Base-by-base conservation (phyloP, 2,888 invertebrate species). In the Julus scanicus region DNA sequence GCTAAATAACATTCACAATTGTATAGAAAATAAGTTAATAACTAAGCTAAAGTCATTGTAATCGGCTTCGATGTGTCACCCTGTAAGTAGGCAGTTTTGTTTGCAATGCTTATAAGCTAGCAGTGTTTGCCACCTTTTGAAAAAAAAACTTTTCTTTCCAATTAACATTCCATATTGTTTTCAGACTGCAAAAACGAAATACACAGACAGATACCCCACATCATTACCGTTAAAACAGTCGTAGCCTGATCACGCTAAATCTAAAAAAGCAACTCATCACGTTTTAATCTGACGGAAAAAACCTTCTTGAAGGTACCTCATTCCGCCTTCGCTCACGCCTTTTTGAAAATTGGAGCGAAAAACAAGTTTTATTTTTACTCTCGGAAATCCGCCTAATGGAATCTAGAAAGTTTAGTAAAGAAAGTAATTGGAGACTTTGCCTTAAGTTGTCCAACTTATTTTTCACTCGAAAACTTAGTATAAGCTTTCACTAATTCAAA, bases 281-380 rank as follows among this genome's bases (percentile, higher is more conserved):
- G n/a, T n/a, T 63, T 63, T 63, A 63, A 63, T 63, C 63, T 63
- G n/a, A 20, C n/a, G 63, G 63, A 63, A 63, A n/a, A 20, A 57
- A 63, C 4, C 63, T n/a, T n/a, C 63, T 63, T n/a, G n/a, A 63
- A 63, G 0, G n/a, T 63, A 4, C 63, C 3, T 63, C 63, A 63
- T 17, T n/a, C 4, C 20, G 8, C 63, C 2, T 11, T 63, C 6
- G 63, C 17, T 63, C 63, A 63, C 63, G 63, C 63, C 63, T 63
- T 20, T n/a, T 63, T 63, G 63, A n/a, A 63, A 63, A 63, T 63
- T 63, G 63, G 63, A 63, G n/a, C 63, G 5, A 63, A 17, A 15
- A 57, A 4, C 57, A 4, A 57, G 17, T 17, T 63, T 63, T 63
- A 63, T 63, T 63, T 63, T 63, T 63, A 63, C 63, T 63, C 63